Evolutionary conservation across 2,797 vertebrate species (phyloP).

Genomic region (Toxotes lorentzi): DNA sequence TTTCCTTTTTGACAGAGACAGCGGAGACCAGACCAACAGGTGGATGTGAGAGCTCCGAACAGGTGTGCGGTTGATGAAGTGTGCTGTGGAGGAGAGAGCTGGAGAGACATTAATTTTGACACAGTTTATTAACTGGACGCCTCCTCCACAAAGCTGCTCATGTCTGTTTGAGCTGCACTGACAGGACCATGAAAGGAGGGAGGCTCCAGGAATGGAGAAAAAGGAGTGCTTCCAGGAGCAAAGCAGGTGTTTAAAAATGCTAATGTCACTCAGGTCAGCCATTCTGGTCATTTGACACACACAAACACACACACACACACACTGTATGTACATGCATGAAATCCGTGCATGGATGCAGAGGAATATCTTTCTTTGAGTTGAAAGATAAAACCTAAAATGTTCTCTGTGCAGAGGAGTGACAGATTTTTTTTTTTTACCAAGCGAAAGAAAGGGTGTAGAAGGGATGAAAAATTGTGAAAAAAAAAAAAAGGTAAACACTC

Average conservation of each 20-base stretch:
- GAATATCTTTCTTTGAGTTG: constrained; percentile 12
- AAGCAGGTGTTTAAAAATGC: constrained; percentile 21
- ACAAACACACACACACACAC: background rate
- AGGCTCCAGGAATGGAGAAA: background rate
- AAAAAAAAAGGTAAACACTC: constrained; percentile 17
- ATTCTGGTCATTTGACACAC: constrained; percentile 3
- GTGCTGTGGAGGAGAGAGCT: constrained; percentile 24
- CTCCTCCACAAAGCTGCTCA: constrained; percentile 38
- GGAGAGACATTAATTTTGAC: constrained; percentile 52
- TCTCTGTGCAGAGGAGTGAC: constrained; percentile 19
- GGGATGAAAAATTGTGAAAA: constrained; percentile 42
- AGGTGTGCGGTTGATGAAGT: constrained; percentile 53
- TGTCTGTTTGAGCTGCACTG: constrained; percentile 38
- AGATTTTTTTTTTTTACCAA: constrained; percentile 21
- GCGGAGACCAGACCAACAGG: constrained; percentile 19
- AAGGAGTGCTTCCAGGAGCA: background rate
- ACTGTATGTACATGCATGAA: background rate
- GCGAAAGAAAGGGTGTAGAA: constrained; percentile 1
- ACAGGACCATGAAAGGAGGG: background rate
- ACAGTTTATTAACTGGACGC: constrained; percentile 48
- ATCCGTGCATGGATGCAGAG: constrained; percentile 13
- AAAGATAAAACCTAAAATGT: constrained; percentile 38
- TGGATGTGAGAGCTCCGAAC: constrained; percentile 35
- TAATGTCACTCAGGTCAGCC: background rate
- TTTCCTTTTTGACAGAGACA: constrained; percentile 10